Evolutionary conservation across 2,113 vertebrate species (phyloP), one percentile per base, ranked within the genome.

Genomic region (Eleginops maclovinus): DNA sequence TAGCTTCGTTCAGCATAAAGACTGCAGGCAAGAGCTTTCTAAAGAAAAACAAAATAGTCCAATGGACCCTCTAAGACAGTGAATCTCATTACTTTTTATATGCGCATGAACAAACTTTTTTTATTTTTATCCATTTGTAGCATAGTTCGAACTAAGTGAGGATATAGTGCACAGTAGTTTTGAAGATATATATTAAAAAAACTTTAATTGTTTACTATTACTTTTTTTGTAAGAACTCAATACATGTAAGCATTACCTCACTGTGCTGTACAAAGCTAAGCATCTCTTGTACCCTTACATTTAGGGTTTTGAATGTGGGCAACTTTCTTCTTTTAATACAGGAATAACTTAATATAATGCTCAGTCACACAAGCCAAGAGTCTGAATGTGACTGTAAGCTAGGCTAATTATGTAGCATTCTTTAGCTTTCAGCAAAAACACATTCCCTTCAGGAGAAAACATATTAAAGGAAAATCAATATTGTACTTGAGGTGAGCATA

Each of bases 1-100:
- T 56, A 66, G 53, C 53, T 64, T 44, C 22, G 50, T 56, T 58
- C 22, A 40, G 53, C 53, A 58, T 59, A 50, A 50, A 59, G 54
- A 59, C 53, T n/a, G 28, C n/a, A 58, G 11, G 22, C 22, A 63
- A 56, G 51, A 72, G 56, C 41, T 41, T 8, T 36, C 7, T 36
- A 36, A 44, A 9, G 61, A 51, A 51, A 36, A 36, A 8, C n/a
- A 36, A 36, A 36, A 41, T 50, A 51, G 61, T 56, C 28, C 22
- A 61, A 1, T 31, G 51, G 69, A 55, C 47, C 28, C 28, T 50
- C 28, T 36, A 31, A 66, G 41, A 59, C 70, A 50, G 47, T n/a
- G 58, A 9, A 26, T 61, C 70, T 24, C 56, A 61, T 40, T 53
- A 1, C 41, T 31, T 6, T 67, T 68, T 41, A 31, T 40, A 44